Percentiles rank a stretch among this genome's conserved stretches.
These are phyloP conservation scores for Bovichtus variegatus DNA, from an alignment of 2,797 vertebrate genomes.

Conservation along the genomic window DNA sequence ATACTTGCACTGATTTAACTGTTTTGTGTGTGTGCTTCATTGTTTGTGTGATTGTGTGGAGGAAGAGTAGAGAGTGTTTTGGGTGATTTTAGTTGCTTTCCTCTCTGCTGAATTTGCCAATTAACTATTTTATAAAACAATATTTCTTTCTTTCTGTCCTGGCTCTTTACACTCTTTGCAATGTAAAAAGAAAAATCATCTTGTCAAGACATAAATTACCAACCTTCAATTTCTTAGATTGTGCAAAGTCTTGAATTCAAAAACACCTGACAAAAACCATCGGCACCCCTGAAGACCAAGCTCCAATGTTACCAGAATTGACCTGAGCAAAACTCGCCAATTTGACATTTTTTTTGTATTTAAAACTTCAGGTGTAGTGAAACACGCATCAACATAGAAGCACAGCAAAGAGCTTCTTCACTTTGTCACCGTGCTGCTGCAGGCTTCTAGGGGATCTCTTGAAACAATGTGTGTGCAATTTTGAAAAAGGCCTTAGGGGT, in stretches of 20 bases:
- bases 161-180: not conserved
- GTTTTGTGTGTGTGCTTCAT: slow-evolving; percentile 15
- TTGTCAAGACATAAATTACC: slow-evolving; percentile 15
- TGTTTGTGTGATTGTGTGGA: slow-evolving; percentile 34
- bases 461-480: not conserved
- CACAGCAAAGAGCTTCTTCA: not conserved
- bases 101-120: slow-evolving; percentile 49
- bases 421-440: not conserved
- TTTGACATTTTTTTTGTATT: not conserved
- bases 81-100: slow-evolving; percentile 36
- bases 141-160: slow-evolving; percentile 5
- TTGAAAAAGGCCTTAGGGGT: not conserved
- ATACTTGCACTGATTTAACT: slow-evolving; percentile 30
- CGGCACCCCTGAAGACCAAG: not conserved
- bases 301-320: not conserved
- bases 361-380: not conserved
- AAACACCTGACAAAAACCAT: not conserved
- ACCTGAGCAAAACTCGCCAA: not conserved
- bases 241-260: not conserved
- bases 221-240: slow-evolving; percentile 4
- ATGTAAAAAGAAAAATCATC: slow-evolving; percentile 7
- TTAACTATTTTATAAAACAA: slow-evolving; percentile 54
- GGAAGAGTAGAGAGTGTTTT: slow-evolving; percentile 11
- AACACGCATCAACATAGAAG: slow-evolving; percentile 1
- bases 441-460: no score